These are phyloP conservation scores for Hormaphis cornu DNA, from an alignment of 1,140 invertebrate species.

Conservation along the genomic window DNA sequence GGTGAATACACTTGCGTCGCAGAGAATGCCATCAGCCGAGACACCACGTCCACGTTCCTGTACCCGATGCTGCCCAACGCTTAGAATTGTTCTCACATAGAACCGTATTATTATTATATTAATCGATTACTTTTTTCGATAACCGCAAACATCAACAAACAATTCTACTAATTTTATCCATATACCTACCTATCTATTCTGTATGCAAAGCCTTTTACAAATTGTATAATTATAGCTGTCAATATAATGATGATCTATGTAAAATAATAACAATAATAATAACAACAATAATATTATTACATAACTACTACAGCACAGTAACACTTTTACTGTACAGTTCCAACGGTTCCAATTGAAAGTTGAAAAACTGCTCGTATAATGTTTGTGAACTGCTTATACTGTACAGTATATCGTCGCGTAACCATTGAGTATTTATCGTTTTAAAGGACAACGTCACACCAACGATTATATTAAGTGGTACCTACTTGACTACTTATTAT, in stretches of 20 bases:
- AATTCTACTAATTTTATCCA: neutral
- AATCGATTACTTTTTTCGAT: too few species aligned
- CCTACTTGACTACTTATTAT: too few species aligned
- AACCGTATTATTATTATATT: too few species aligned
- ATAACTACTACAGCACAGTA: neutral
- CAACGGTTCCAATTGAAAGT: too few species aligned
- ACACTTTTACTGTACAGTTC: neutral
- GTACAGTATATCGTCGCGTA: neutral
- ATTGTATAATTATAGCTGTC: too few species aligned
- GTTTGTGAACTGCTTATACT: neutral
- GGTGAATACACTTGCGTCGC: constrained; percentile 23
- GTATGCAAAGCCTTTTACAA: too few species aligned
- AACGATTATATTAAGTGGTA: neutral
- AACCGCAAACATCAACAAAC: neutral
- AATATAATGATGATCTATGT: too few species aligned
- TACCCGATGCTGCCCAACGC: constrained; percentile 22
- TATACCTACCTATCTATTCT: too few species aligned
- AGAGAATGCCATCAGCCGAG: constrained; percentile 7
- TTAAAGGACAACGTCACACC: too few species aligned
- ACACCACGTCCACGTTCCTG: constrained; percentile 14
- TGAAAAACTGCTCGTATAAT: too few species aligned
- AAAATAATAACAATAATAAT: too few species aligned
- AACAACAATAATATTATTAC: too few species aligned
- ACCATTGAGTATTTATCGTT: constrained; percentile 16
- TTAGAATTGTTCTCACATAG: neutral